Base-by-base conservation (phyloP, 2,797 vertebrate species). In the Hephaestus fuliginosus region DNA sequence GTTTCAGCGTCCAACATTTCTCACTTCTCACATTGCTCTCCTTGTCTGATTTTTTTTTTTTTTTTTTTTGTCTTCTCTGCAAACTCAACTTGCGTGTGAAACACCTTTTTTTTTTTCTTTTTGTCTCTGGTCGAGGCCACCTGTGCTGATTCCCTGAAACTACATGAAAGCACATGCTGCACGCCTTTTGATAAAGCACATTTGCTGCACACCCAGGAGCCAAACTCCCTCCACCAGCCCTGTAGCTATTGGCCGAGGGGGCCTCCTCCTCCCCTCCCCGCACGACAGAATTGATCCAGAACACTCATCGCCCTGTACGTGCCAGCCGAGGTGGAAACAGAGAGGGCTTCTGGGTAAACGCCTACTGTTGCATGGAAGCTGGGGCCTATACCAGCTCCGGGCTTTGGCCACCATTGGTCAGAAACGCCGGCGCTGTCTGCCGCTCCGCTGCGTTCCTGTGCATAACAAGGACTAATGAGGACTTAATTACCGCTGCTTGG, bases 381-480 rank as follows among this genome's bases (percentile, higher is more conserved):
- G 72, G n/a, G 77, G 58, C 83, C 84, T 44, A 1, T 0, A 48
- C 62, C 33, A 43, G 61, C 75, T 85, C 69, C 49, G 13, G 60
- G 71, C 60, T 83, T 75, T 75, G 87, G 75, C 78, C 20, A 7
- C 7, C 7, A 71, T 72, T 22, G 14, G 71, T 78, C 80, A 65
- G 61, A 77, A 63, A 78, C 72, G 85, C 81, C 84, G 66, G 78
- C 9, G 1, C 66, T 74, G 75, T 84, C 81, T 88, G 80, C 78
- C 61, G 88, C 91, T 91, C 77, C 1, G 18, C 62, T 91, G 90
- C 84, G 57, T 86, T 82, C 69, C 75, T 86, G 86, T 67, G 41
- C 84, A 77, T 91, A 92, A 92, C 78, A 10, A 80, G 87, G 63
- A 77, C 65, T 94, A 94, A 94, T 88, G 91, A 94, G 92, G 85